Evolutionary conservation across 2,888 invertebrate genomes (phyloP), one percentile per base, ranked within the genome.

Genomic region (Sceliomorpha sp.): DNA sequence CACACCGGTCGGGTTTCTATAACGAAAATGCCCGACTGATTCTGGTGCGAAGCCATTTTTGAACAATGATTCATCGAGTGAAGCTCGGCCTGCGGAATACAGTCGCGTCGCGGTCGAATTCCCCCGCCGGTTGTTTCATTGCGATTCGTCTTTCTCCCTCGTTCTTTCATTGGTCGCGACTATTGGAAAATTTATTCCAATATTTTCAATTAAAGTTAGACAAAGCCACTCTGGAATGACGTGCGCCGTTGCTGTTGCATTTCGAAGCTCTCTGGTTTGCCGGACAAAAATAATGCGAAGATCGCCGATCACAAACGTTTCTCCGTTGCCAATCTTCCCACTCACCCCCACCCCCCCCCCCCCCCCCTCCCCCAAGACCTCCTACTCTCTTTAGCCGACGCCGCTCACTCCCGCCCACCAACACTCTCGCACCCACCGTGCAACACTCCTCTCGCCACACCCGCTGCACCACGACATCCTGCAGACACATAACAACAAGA

Each of bases 161-260:
- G 6, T 29, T 44, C 44, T 27, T 26, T 45, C 32, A 39, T 29
- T 26, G 17, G 12, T 39, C 31, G 13, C 44, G 34, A 45, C 81
- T 79, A 82, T 82, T 82, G 84, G 81, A 81, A 82, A 84, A 86
- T 87, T 87, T 85, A 87, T 85, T 87, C 85, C 87, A 84, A 87
- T 87, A 88, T 88, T 88, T 88, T 87, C 87, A 87, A 87, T 87
- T 87, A 87, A 87, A 85, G 81, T 83, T 82, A 77, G 78, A 87
- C 87, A 87, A 87, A 81, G 86, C 78, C 77, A 59, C 66, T 78
- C 75, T 78, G 75, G 80, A 24, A 83, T 84, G 82, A 79, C 83
- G 80, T 29, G 7, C 37, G 40, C 17, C 39, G 15, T 32, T 36
- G 60, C 53, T 26, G 42, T 53, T 36, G 45, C 29, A 29, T 40